Percentiles rank a stretch among this genome's conserved stretches.
Evolutionary conservation across 2,113 vertebrate genomes (phyloP).

Genomic region (Hystrix cristata): DNA sequence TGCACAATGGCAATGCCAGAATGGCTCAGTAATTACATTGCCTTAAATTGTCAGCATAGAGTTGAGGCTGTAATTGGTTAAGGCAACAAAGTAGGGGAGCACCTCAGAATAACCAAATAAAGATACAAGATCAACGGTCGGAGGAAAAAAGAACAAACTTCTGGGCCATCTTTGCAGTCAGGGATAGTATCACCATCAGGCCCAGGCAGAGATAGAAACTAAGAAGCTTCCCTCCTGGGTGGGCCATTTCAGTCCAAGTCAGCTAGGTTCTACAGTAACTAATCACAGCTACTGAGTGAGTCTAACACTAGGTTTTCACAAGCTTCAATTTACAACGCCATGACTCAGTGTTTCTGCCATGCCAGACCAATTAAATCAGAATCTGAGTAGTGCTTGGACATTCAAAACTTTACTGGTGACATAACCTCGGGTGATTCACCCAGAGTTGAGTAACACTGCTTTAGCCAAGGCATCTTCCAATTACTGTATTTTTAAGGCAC

Average conservation of each 20-base stretch:
- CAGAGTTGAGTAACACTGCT: neutral
- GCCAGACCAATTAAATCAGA: neutral
- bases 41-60: neutral
- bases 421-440: neutral
- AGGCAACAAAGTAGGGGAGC: neutral
- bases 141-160: neutral
- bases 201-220: neutral
- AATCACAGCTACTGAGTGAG: neutral
- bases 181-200: neutral
- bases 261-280: neutral
- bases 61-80: neutral
- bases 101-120: neutral
- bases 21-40: neutral
- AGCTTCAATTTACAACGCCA: neutral
- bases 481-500: neutral
- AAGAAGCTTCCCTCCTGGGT: neutral
- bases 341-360: neutral
- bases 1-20: neutral
- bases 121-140: neutral
- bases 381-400: neutral
- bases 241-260: neutral
- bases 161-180: neutral
- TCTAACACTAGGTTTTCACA: neutral
- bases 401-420: constrained; percentile 4
- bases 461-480: neutral